Base-by-base conservation (phyloP, 2,888 invertebrate species). In the Mylabris sibirica region DNA sequence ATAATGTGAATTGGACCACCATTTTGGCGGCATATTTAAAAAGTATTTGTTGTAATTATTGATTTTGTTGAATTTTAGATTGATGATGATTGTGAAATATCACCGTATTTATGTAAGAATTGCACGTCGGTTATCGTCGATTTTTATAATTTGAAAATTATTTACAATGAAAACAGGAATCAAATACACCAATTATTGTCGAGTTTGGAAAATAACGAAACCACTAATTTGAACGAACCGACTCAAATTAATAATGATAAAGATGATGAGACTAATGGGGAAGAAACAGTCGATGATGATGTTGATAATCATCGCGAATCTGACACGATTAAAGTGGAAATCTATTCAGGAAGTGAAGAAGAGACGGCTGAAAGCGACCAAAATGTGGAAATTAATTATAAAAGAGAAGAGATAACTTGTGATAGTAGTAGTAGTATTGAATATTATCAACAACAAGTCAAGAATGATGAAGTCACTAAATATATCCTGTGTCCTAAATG, bases 51-150 rank as follows among this genome's bases (percentile, higher is more conserved):
- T 30, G 5, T 12, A 38, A 17, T 49, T 34, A 6, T 41, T 9
- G 12, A 22, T 22, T 44, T 35, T n/a, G 3, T 61, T 59, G 30
- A 30, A 30, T 53, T 22, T 11, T 20, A 53, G 53, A 53, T 53
- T 12, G 9, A 53, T 11, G 22, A 53, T 44, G 60, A 69, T 41
- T 70, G 71, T 41, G 72, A 69, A 9, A 66, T 74, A 35, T 70
- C 75, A 0, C 61, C 66, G 4, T 67, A 66, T 59, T 41, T 75
- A 6, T 75, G 75, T 65, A 57, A 70, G 61, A 72, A 34, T 64
- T 77, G 77, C 67, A 73, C 74, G 41, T 63, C 67, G 22, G 68
- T 73, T 59, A 60, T 76, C 35, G 68, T 73, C 14, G 70, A 75
- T 53, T 75, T 75, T 60, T 68, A 68, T 59, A 72, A 70, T 66